Evolutionary conservation across 2,113 vertebrate species (phyloP).

Genomic region (Morphnarchus princeps): DNA sequence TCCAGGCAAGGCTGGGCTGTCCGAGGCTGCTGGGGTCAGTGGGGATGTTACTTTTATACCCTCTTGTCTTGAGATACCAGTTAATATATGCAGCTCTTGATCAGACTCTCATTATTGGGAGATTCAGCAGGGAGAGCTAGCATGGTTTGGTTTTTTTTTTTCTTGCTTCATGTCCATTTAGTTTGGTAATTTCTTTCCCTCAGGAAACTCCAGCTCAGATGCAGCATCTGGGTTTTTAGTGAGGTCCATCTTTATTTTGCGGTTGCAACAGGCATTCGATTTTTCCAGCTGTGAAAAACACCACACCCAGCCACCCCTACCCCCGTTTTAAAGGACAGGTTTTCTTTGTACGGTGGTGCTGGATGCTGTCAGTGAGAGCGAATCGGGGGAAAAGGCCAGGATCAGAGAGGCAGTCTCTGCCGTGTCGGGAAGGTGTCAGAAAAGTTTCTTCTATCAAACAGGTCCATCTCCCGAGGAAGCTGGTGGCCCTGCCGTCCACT

Average conservation of each 20-base stretch:
- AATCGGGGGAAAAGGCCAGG: background rate
- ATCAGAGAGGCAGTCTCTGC: background rate
- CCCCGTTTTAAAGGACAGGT: background rate
- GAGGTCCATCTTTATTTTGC: conserved; percentile 36
- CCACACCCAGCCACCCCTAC: background rate
- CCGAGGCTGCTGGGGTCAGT: background rate
- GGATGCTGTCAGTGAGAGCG: background rate
- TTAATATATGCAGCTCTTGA: background rate
- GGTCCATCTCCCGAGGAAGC: background rate
- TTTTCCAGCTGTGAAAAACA: conserved; percentile 16
- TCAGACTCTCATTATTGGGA: background rate
- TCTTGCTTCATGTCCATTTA: background rate
- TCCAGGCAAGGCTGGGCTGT: background rate
- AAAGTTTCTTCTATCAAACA: background rate
- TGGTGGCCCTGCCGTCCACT: background rate
- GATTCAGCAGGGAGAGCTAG: conserved; percentile 28
- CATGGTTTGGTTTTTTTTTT: background rate
- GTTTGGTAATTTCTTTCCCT: conserved; percentile 26
- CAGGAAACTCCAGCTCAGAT: background rate
- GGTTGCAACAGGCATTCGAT: background rate
- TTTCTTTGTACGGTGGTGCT: background rate
- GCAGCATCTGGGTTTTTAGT: conserved; percentile 12
- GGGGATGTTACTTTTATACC: background rate
- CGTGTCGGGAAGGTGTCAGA: background rate
- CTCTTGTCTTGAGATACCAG: background rate